Base-by-base conservation (phyloP, 37 sponge, comb jelly and placozoan genomes). In the Bolinopsis microptera region DNA sequence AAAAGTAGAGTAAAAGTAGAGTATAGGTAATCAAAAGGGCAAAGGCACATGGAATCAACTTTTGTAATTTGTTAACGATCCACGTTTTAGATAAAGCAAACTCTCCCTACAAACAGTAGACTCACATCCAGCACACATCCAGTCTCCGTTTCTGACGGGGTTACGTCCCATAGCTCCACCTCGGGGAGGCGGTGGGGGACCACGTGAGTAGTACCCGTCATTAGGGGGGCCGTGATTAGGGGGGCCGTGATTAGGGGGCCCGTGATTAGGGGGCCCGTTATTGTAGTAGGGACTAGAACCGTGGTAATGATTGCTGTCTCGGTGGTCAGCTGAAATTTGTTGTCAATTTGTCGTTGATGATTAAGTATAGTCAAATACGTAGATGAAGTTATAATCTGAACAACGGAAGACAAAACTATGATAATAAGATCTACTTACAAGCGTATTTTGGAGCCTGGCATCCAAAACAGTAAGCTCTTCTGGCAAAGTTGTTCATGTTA, bases 91-190 rank as follows among this genome's bases (percentile, higher is more conserved):
- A n/a, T n/a, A n/a, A n/a, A n/a, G n/a, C n/a, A n/a, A n/a, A n/a
- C n/a, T n/a, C n/a, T n/a, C n/a, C n/a, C n/a, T n/a, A n/a, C n/a
- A n/a, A n/a, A n/a, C n/a, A n/a, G 13, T 72, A n/a, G 26, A 77
- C 80, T 77, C 36, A 77, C 80, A 77, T 28, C 35, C 33, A 35
- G 80, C 2, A 30, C 90, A 86, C 61, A 86, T 39, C 90, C 90
- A 86, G 31, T 86, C 90, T n/a, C 90, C 90, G 48, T 86, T 86
- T 41, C 90, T 86, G 31, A 86, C 1, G 36, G 80, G 41, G 41
- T 41, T 86, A 3, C 90, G 22, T 0, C 90, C 61, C 31, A 35
- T 38, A 0, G 48, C 90, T 5, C 90, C 61, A 86, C 22, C 26
- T 28, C 80, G 35, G 34, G 80, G 80, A 70, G 74, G 74, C 1